phyloP scores from a whole-genome alignment of 2,888 invertebrate species.

The Troides aeacus region DNA sequence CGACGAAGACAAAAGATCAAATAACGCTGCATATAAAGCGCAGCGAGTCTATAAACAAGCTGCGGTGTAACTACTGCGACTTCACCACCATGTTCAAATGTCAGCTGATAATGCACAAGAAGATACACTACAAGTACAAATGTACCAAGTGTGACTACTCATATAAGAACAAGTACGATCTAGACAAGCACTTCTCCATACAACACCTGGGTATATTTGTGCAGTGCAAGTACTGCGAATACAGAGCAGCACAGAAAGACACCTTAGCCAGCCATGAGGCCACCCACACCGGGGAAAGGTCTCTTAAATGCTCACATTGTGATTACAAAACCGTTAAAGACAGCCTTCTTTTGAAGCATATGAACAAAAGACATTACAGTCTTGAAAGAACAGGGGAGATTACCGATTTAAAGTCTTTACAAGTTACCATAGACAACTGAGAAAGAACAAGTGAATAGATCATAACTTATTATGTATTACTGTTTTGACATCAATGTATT shows the following conservation, averaged over 20 bases:
- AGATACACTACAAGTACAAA: slow-evolving; percentile 51
- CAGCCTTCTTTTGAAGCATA: slow-evolving; percentile 48
- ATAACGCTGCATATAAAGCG: slow-evolving; percentile 61
- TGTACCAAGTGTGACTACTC: slow-evolving; percentile 52
- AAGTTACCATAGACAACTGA: not conserved
- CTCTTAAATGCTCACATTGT: slow-evolving; percentile 53
- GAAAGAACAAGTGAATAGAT: not conserved
- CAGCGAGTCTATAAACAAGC: slow-evolving; percentile 41
- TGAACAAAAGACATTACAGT: slow-evolving; percentile 45
- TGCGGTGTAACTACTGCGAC: slow-evolving; percentile 47
- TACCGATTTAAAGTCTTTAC: not conserved
- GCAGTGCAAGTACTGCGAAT: slow-evolving; percentile 58
- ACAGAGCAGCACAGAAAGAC: slow-evolving; percentile 48
- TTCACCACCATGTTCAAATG: slow-evolving; percentile 56
- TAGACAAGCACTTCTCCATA: slow-evolving; percentile 51
- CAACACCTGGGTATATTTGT: slow-evolving; percentile 52
- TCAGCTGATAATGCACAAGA: slow-evolving; percentile 54
- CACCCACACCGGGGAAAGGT: slow-evolving; percentile 56
- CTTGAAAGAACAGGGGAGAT: slow-evolving; percentile 36
- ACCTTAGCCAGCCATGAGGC: slow-evolving; percentile 55
- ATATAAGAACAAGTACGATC: slow-evolving; percentile 54
- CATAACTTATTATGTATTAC: not conserved
- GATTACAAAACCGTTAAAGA: slow-evolving; percentile 51
- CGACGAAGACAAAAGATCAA: slow-evolving; percentile 65
- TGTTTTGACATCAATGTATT: too few species aligned